Conservation (phyloP, 2,888 invertebrate genomes). For the Diloba caeruleocephala region DNA sequence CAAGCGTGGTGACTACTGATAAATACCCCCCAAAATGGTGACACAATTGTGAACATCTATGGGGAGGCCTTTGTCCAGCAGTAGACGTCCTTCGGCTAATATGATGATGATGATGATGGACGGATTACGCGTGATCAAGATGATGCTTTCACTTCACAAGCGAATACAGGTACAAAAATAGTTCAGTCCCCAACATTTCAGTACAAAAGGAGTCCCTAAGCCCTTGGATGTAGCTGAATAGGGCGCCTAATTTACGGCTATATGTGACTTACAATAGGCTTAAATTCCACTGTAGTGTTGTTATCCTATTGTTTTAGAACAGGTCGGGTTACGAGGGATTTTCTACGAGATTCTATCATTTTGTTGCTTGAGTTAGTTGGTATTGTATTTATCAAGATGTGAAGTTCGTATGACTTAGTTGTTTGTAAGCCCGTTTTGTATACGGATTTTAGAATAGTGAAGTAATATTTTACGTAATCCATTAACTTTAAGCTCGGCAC, state of each 20-base stretch:
- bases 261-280: slow-evolving; percentile 21
- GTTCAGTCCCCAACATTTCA: slow-evolving; percentile 8
- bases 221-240: slow-evolving; percentile 28
- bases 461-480: no score
- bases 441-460: background rate
- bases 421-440: slow-evolving; percentile 4
- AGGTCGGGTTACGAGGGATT: slow-evolving; percentile 2
- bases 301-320: slow-evolving; percentile 16
- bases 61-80: no score
- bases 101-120: no score
- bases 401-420: background rate
- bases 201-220: slow-evolving; percentile 20
- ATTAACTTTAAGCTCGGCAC: no score
- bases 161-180: slow-evolving; percentile 3
- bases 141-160: background rate
- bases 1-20: no score
- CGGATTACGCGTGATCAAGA: no score
- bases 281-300: slow-evolving; percentile 24
- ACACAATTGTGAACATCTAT: no score
- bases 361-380: no score
- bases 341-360: slow-evolving; percentile 13
- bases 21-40: no score
- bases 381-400: no score
- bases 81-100: no score
- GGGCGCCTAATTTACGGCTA: slow-evolving; percentile 36